A percentile compares a stretch with the other conserved stretches of the same genome.
Evolutionary conservation across 1,140 invertebrate genomes (phyloP).

Genomic region (Phocides pigmalion): DNA sequence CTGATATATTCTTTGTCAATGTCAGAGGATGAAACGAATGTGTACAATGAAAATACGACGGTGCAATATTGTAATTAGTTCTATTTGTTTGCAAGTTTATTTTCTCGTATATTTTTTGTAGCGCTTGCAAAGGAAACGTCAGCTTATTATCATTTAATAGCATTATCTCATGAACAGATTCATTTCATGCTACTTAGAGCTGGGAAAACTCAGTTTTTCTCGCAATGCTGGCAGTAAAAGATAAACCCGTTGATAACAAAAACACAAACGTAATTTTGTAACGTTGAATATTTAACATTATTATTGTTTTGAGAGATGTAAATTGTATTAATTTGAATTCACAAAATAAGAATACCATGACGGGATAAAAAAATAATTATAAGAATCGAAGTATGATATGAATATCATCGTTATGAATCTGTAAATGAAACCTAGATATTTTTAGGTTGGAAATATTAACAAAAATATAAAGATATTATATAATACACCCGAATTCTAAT

Average conservation of each 20-base stretch:
- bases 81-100: constrained; percentile 5
- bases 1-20: not conserved
- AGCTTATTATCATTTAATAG: constrained; percentile 12
- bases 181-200: constrained; percentile 8
- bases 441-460: too few relatives aligned
- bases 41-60: not conserved
- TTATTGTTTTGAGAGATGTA: not conserved
- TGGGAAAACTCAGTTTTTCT: constrained; percentile 15
- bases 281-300: not conserved
- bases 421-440: too few relatives aligned
- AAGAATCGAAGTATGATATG: too few relatives aligned
- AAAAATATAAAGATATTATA: too few relatives aligned
- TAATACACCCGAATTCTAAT: too few relatives aligned
- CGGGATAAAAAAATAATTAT: too few relatives aligned
- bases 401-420: too few relatives aligned
- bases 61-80: not conserved
- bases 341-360: not conserved
- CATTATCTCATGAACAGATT: constrained; percentile 15
- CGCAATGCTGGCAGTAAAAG: not conserved
- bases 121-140: not conserved
- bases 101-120: not conserved
- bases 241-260: not conserved
- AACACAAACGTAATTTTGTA: not conserved
- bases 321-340: not conserved
- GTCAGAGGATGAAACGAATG: not conserved